These are phyloP conservation scores for Galeopsomyia nigrocyanea DNA, from an alignment of 2,888 invertebrate genomes.

Conservation along the genomic window DNA sequence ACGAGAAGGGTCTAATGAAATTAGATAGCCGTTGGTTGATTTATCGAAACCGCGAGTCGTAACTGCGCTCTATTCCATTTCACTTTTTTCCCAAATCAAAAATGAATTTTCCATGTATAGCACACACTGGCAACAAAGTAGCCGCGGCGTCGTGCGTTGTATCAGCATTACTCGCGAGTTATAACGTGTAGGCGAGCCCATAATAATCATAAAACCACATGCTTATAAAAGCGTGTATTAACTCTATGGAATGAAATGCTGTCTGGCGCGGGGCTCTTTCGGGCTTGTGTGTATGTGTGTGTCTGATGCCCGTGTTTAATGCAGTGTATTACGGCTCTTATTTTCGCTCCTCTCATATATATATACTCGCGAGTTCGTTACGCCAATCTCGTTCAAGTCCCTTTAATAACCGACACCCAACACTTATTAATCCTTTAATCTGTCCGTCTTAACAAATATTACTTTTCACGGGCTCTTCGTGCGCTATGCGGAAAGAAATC, in stretches of 20 bases:
- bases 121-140: too few relatives aligned
- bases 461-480: not conserved
- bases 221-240: constrained; percentile 25
- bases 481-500: too few relatives aligned
- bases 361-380: constrained; percentile 14
- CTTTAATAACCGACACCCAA: constrained; percentile 26
- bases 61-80: too few relatives aligned
- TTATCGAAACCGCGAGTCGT: too few relatives aligned
- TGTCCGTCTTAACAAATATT: constrained; percentile 1
- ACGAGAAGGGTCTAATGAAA: too few relatives aligned
- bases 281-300: not conserved
- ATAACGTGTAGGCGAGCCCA: not conserved
- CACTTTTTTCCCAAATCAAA: too few relatives aligned
- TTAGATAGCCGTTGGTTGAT: too few relatives aligned
- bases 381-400: constrained; percentile 10
- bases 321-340: constrained; percentile 25
- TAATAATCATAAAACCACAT: constrained; percentile 18
- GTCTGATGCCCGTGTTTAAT: constrained; percentile 40
- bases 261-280: not conserved
- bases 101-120: too few relatives aligned
- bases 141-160: too few relatives aligned
- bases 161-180: too few relatives aligned
- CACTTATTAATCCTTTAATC: constrained; percentile 20
- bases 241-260: constrained; percentile 24
- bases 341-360: constrained; percentile 12